Percentiles rank a stretch among this genome's conserved stretches.
These are phyloP conservation scores for Notodonta dromedarius DNA, from an alignment of 2,888 invertebrate genomes.

Conservation along the genomic window DNA sequence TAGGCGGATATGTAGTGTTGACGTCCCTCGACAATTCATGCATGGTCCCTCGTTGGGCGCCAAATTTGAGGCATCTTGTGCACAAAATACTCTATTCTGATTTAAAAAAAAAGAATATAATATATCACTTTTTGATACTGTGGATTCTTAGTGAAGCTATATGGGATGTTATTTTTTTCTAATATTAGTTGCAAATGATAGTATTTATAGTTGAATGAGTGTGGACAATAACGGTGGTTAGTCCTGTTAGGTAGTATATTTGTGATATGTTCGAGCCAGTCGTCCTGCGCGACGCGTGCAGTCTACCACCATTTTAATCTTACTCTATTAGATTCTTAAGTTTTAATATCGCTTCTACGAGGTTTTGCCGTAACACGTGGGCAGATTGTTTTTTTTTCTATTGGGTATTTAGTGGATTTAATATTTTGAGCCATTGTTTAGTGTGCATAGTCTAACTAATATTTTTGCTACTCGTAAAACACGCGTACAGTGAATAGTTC, in stretches of 20 bases:
- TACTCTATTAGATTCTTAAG: constrained; percentile 73
- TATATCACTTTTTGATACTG: constrained; percentile 68
- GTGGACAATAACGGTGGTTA: constrained; percentile 79
- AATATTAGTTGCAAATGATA: constrained; percentile 73
- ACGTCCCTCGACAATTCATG: constrained; percentile 44
- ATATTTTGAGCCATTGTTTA: constrained; percentile 78
- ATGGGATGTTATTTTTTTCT: constrained; percentile 48
- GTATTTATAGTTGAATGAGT: constrained; percentile 71
- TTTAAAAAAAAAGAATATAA: constrained; percentile 59
- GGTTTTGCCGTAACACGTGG: constrained; percentile 64
- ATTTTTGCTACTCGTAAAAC: constrained; percentile 78
- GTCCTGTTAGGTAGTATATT: constrained; percentile 56
- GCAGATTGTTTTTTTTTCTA: constrained; percentile 64
- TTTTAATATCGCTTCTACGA: constrained; percentile 72
- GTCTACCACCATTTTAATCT: constrained; percentile 66
- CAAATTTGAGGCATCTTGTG: constrained; percentile 48
- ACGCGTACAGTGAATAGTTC: constrained; percentile 62
- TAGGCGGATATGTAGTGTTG: constrained; percentile 39
- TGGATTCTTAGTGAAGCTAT: constrained; percentile 49
- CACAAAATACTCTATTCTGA: constrained; percentile 76
- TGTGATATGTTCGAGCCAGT: constrained; percentile 68
- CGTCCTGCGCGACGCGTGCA: constrained; percentile 38
- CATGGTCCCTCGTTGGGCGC: constrained; percentile 39
- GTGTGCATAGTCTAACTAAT: constrained; percentile 77
- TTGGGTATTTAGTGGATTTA: constrained; percentile 78